Conservation (phyloP, 2,113 vertebrate species). For the Ptilorrhoa leucosticta region DNA sequence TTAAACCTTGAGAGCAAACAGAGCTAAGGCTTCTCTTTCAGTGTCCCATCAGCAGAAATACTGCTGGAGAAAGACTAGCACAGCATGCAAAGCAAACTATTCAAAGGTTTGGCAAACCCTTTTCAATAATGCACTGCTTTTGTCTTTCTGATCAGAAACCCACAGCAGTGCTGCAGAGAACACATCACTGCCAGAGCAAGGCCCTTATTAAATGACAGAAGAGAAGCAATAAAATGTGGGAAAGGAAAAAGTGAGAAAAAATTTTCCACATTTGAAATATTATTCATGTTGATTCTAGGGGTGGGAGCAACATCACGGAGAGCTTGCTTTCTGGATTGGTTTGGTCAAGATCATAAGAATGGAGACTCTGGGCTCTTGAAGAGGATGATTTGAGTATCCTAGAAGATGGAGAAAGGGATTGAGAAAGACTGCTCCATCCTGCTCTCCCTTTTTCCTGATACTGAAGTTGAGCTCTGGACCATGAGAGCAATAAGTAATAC, state of each 20-base stretch:
- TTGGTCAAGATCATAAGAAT: background rate
- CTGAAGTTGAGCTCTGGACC: background rate
- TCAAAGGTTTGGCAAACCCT: background rate
- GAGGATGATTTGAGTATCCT: background rate
- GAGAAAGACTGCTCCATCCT: background rate
- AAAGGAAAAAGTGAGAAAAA: background rate
- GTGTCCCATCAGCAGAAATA: rapidly evolving
- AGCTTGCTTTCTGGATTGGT: background rate
- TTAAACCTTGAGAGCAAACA: background rate
- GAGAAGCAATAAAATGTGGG: background rate
- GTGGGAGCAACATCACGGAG: background rate
- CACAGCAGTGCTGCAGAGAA: background rate
- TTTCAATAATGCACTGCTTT: background rate
- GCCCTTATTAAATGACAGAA: background rate
- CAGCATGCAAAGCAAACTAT: background rate
- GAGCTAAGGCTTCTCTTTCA: background rate
- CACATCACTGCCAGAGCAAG: rapidly evolving
- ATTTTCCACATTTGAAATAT: background rate
- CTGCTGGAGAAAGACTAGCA: background rate
- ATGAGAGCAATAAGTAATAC: background rate
- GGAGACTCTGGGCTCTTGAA: background rate
- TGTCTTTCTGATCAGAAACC: background rate
- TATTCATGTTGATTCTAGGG: background rate
- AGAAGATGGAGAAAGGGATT: background rate
- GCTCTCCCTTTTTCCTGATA: background rate